phyloP scores from a whole-genome alignment of 2,113 vertebrate species.

The Sebastes schlegelii region DNA sequence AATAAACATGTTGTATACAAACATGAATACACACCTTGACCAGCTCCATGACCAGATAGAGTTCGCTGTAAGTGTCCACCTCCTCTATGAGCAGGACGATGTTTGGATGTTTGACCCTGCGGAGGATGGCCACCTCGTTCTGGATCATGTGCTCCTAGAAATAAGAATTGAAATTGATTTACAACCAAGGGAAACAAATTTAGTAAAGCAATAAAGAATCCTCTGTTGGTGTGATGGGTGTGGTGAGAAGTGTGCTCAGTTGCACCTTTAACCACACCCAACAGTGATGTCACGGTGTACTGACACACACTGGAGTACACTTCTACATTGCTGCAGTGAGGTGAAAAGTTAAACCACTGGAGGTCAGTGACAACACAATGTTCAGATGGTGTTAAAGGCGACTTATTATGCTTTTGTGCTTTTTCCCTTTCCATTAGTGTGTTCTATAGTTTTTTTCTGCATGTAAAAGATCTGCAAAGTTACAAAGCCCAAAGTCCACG shows the following conservation, averaged over 20 bases:
- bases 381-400: neutral
- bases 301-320: neutral
- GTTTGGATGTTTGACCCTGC: constrained; percentile 97
- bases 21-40: constrained; percentile 88
- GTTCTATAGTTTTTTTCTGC: too few relatives aligned
- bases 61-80: constrained; percentile 95
- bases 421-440: too few relatives aligned
- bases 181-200: neutral
- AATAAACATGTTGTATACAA: neutral
- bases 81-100: constrained; percentile 98
- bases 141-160: constrained; percentile 98
- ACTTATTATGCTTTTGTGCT: too few relatives aligned
- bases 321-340: neutral
- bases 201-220: neutral
- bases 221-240: neutral
- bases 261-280: neutral
- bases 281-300: neutral
- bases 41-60: constrained; percentile 99
- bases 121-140: constrained; percentile 97
- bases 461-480: too few relatives aligned
- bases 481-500: too few relatives aligned
- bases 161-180: constrained; percentile 7
- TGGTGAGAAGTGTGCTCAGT: neutral
- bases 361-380: neutral
- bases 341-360: neutral